These are phyloP conservation scores for Lepidochrysops patricia DNA, from an alignment of 2,888 invertebrate genomes.

Conservation along the genomic window DNA sequence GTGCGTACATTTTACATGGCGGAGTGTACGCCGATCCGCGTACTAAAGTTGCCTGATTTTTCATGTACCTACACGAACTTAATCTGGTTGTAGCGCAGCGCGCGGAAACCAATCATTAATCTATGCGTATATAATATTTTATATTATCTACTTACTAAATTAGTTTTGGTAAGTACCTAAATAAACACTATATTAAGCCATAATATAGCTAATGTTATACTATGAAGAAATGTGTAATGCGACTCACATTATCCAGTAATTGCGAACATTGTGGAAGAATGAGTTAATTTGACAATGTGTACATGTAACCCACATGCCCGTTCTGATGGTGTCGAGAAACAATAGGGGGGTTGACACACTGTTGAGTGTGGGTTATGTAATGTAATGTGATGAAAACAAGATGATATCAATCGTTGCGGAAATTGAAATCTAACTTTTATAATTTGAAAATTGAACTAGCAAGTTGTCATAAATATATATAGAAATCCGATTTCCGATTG, in stretches of 20 bases:
- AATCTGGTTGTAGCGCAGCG: too few species aligned
- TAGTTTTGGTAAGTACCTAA: neutral
- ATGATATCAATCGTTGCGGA: neutral
- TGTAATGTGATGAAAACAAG: neutral
- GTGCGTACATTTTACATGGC: too few species aligned
- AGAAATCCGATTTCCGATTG: too few species aligned
- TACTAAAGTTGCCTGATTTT: too few species aligned
- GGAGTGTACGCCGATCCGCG: too few species aligned
- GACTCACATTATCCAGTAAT: neutral
- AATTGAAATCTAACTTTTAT: too few species aligned
- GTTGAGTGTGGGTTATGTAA: neutral
- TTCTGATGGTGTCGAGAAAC: neutral
- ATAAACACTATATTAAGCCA: neutral
- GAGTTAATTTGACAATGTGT: conserved; percentile 15
- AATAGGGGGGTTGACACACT: conserved; percentile 10
- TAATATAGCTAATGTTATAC: neutral
- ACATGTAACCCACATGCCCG: conserved; percentile 14
- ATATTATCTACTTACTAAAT: too few species aligned
- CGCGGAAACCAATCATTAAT: too few species aligned
- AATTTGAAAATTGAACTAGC: too few species aligned
- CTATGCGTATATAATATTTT: too few species aligned
- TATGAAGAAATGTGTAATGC: neutral
- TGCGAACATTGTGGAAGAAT: neutral
- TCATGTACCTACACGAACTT: too few species aligned
- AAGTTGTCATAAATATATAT: too few species aligned